Evolutionary conservation across 2,888 invertebrate species (phyloP).

Genomic region (Zeuzera pyrina): DNA sequence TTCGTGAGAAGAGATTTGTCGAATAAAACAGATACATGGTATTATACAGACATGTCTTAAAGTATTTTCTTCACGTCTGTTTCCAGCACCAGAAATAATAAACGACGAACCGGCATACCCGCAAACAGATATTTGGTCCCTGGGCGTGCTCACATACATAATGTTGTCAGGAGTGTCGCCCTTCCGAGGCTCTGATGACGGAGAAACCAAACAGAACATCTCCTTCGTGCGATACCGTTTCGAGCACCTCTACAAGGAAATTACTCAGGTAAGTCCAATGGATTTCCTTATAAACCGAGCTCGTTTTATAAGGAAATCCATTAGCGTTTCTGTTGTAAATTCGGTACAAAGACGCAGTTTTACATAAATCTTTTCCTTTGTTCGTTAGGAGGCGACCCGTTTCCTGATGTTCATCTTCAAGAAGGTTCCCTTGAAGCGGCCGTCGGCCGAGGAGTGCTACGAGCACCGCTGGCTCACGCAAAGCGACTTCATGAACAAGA

Average conservation of each 20-base stretch:
- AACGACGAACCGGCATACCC: slow-evolving; percentile 90
- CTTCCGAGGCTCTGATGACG: slow-evolving; percentile 86
- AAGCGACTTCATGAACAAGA: slow-evolving; percentile 93
- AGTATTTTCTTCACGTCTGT: too few relatives aligned
- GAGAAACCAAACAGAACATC: slow-evolving; percentile 93
- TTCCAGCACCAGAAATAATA: slow-evolving; percentile 88
- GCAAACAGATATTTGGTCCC: slow-evolving; percentile 96
- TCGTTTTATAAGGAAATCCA: neutral
- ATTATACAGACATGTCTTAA: too few relatives aligned
- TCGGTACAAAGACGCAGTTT: neutral
- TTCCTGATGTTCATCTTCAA: slow-evolving; percentile 98
- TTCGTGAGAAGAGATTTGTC: too few relatives aligned
- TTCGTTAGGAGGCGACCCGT: slow-evolving; percentile 63
- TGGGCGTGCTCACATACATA: slow-evolving; percentile 93
- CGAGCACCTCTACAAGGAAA: slow-evolving; percentile 94
- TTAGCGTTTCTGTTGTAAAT: neutral
- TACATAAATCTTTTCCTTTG: neutral
- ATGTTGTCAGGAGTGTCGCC: slow-evolving; percentile 94
- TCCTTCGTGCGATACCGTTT: slow-evolving; percentile 92
- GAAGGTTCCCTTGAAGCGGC: slow-evolving; percentile 94
- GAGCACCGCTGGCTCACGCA: slow-evolving; percentile 97
- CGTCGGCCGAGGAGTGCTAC: slow-evolving; percentile 93
- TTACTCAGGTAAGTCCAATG: slow-evolving; percentile 77
- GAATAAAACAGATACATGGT: too few relatives aligned
- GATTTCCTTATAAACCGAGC: neutral